A percentile compares a stretch with the other conserved stretches of the same genome.
phyloP scores from a whole-genome alignment of 1,140 invertebrate genomes.

The Whitmania pigra region DNA sequence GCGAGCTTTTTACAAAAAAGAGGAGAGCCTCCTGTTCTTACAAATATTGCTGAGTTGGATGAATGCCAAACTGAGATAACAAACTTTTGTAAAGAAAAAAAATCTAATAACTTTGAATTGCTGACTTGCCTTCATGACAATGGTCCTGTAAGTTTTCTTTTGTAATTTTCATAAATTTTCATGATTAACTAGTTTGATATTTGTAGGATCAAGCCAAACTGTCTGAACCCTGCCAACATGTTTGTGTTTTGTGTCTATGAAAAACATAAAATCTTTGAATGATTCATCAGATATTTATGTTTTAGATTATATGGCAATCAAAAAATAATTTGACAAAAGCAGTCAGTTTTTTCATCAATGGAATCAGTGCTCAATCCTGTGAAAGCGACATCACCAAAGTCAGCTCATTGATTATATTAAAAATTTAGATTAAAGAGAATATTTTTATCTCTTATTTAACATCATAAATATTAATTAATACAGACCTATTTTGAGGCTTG shows the following conservation, averaged over 20 bases:
- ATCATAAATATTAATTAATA: background rate
- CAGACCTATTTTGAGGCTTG: background rate
- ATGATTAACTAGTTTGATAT: background rate
- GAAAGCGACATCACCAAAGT: conserved; percentile 1
- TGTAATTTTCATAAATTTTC: background rate
- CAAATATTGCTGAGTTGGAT: background rate
- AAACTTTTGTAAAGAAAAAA: background rate
- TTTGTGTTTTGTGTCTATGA: background rate
- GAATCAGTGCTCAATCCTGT: background rate
- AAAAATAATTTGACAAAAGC: conserved; percentile 8
- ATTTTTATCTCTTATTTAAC: background rate
- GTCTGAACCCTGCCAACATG: background rate
- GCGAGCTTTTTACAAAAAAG: background rate
- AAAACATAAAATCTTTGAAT: background rate
- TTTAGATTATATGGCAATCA: conserved; percentile 12
- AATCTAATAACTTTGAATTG: background rate
- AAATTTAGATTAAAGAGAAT: background rate
- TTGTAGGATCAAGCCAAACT: background rate
- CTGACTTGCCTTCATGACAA: conserved; percentile 6
- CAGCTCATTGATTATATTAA: no score
- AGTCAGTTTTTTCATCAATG: background rate
- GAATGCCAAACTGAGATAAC: background rate
- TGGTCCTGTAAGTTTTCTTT: conserved; percentile 8
- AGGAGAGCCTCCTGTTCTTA: conserved; percentile 6
- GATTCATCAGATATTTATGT: background rate